Evolutionary conservation across 2,888 invertebrate genomes (phyloP).

Genomic region (Hirtodrosophila histrioides): DNA sequence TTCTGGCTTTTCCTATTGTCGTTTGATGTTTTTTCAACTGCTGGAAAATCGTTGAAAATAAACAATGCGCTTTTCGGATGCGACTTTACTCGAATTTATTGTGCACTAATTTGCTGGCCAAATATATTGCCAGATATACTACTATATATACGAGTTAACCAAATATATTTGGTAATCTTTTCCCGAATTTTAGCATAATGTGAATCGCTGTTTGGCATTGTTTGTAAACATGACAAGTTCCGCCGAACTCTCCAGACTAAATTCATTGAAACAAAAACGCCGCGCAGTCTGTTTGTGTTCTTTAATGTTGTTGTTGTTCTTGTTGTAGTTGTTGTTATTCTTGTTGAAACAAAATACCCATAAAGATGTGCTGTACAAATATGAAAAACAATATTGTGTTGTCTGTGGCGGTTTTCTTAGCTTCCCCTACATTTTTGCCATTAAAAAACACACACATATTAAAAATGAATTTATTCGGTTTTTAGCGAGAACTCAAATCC

Average conservation of each 20-base stretch:
- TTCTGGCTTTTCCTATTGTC: conserved; percentile 49
- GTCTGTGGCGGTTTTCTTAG: conserved; percentile 13
- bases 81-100: conserved; percentile 56
- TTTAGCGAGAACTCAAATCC: conserved; percentile 49
- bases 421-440: conserved; percentile 4
- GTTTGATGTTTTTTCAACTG: conserved; percentile 76
- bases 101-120: conserved; percentile 55
- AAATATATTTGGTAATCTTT: conserved; percentile 35
- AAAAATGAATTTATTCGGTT: conserved; percentile 73
- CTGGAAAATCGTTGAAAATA: conserved; percentile 62
- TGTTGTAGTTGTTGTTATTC: conserved; percentile 44
- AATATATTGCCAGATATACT: conserved; percentile 57
- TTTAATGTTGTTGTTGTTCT: conserved; percentile 43
- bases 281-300: conserved; percentile 71
- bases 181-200: conserved; percentile 57
- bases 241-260: conserved; percentile 54
- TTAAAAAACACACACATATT: conserved; percentile 52
- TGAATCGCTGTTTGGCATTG: conserved; percentile 44
- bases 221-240: conserved; percentile 80
- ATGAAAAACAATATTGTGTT: conserved; percentile 54
- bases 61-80: conserved; percentile 62
- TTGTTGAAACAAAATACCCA: conserved; percentile 75
- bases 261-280: conserved; percentile 66
- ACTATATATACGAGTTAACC: conserved; percentile 25
- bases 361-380: conserved; percentile 71